A percentile compares a stretch with the other conserved stretches of the same genome.
phyloP scores from a whole-genome alignment of 2,888 invertebrate species.

The Oxytorus armatus region DNA sequence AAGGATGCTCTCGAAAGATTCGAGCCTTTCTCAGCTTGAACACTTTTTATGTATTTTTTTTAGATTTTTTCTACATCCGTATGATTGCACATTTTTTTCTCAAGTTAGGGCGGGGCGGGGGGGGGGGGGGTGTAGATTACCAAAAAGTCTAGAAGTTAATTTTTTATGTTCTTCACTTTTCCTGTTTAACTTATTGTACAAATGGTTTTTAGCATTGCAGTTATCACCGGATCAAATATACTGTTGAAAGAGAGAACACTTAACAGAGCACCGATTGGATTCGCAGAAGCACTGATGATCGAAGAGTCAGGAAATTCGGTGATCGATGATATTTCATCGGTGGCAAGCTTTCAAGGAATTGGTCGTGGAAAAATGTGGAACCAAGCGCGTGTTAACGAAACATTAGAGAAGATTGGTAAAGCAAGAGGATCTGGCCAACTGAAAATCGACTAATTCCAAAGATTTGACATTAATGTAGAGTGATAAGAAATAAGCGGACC shows the following conservation, averaged over 20 bases:
- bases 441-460: no score
- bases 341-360: conserved; percentile 47
- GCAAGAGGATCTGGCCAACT: no score
- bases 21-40: background rate
- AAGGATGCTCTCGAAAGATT: background rate
- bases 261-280: conserved; percentile 51
- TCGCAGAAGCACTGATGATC: conserved; percentile 60
- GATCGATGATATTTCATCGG: conserved; percentile 66
- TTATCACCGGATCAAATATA: background rate
- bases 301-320: conserved; percentile 52
- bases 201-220: no score
- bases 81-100: no score
- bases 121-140: no score
- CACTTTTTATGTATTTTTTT: no score
- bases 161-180: no score
- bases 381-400: background rate
- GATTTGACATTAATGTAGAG: no score
- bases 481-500: no score
- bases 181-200: no score
- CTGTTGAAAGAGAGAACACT: background rate
- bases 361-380: conserved; percentile 61
- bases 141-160: no score
- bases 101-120: no score
- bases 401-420: conserved; percentile 20
- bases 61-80: background rate